Base-by-base conservation (phyloP, 2,797 vertebrate genomes). In the Clarias fuscus region DNA sequence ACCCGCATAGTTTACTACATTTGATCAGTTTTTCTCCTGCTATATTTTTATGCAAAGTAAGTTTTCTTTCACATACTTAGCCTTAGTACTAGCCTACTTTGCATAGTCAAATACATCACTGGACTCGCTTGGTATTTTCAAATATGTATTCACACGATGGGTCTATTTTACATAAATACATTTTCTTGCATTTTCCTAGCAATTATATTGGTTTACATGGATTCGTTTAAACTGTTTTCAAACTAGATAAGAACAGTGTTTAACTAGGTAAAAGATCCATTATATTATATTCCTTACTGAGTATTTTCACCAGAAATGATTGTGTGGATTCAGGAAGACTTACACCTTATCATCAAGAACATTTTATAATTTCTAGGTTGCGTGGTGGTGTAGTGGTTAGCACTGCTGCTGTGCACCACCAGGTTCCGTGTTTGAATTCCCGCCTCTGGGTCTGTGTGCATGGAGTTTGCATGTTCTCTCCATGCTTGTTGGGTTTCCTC, bases 41-140 rank as follows among this genome's bases (percentile, higher is more conserved):
- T 20, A 20, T 70, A 70, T 71, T 73, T 73, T 73, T 73, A 73
- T 53, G 43, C 43, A 73, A 53, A 73, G 37, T 43, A 43, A 72
- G 8, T 73, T 13, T 75, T 53, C 40, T 22, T 43, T 75, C 43
- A 53, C 43, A n/a, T 75, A 1, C 43, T n/a, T n/a, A 27, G 15
- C 13, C 48, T 53, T 53, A 53, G 40, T 15, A 48, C 11, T 53
- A 53, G 1, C 24, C 13, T 53, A 27, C 43, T 75, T 75, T 48
- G 71, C 22, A 48, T 73, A 73, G 22, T 22, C 70, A 72, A 72
- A 72, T 72, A 72, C 22, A 43, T 24, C 70, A 48, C 22, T 15
- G 40, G 40, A 11, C 71, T 22, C 15, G 22, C 40, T n/a, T 2
- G 22, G 22, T 48, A n/a, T 73, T 72, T 72, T 40, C 5, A 71